Conservation (phyloP, 2,113 vertebrate genomes). For the Trichomycterus rosablanca region DNA sequence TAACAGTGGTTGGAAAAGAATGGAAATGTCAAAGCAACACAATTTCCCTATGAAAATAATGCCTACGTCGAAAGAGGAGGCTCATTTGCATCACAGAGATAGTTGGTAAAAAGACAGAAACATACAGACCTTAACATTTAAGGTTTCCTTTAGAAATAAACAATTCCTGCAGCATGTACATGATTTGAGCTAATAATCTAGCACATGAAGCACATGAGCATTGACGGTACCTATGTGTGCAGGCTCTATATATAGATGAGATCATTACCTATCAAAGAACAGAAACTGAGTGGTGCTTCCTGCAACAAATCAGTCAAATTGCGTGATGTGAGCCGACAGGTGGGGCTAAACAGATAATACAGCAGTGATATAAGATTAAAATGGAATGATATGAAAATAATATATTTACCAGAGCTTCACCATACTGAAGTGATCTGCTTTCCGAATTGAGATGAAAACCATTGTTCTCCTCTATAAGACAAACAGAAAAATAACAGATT, state of each 20-base stretch:
- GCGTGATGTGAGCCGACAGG: too few species aligned
- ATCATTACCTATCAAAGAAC: background rate
- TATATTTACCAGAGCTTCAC: slow-evolving; percentile 30
- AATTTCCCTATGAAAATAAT: background rate
- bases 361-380: too few species aligned
- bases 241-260: too few species aligned
- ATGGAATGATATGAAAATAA: too few species aligned
- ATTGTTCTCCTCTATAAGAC: slow-evolving; percentile 1
- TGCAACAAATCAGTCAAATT: background rate
- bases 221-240: too few species aligned
- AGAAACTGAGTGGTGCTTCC: background rate
- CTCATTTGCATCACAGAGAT: background rate
- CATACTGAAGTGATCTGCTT: slow-evolving; percentile 8
- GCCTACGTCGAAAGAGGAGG: background rate
- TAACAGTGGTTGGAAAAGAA: background rate
- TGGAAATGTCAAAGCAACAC: background rate
- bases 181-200: too few species aligned
- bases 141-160: too few species aligned
- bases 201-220: too few species aligned
- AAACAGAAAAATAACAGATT: background rate
- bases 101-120: background rate
- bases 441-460: slow-evolving; percentile 11
- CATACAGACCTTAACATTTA: background rate
- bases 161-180: too few species aligned
- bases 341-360: too few species aligned